Evolutionary conservation across 2,888 invertebrate species (phyloP).

Genomic region (Brenthis hecate): DNA sequence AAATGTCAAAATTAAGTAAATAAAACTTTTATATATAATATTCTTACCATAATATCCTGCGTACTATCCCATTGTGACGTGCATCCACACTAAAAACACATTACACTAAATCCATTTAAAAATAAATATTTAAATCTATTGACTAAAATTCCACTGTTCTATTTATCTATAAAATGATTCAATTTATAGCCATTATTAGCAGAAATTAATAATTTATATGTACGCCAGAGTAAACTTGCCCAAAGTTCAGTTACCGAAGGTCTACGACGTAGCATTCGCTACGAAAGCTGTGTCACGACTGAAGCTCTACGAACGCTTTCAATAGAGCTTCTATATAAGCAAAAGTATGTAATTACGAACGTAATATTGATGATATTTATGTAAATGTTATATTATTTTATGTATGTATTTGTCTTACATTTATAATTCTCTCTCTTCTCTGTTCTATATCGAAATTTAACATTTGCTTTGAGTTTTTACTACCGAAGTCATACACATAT

Average conservation of each 20-base stretch:
- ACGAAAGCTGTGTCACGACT: slow-evolving; percentile 39
- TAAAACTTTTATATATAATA: neutral
- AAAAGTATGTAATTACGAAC: too few species aligned
- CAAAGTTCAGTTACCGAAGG: slow-evolving; percentile 25
- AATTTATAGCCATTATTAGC: neutral
- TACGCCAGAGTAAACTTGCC: slow-evolving; percentile 18
- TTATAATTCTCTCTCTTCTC: too few species aligned
- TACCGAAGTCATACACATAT: too few species aligned
- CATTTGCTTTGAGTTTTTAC: too few species aligned
- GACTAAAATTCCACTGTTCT: too few species aligned
- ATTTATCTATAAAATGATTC: neutral
- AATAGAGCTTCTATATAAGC: too few species aligned
- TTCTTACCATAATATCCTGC: slow-evolving; percentile 4
- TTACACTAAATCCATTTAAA: neutral
- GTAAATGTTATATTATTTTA: too few species aligned
- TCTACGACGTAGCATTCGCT: slow-evolving; percentile 35
- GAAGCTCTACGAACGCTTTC: slow-evolving; percentile 20
- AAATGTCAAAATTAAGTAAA: too few species aligned
- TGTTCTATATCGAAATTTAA: too few species aligned
- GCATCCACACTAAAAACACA: neutral
- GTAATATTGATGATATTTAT: too few species aligned
- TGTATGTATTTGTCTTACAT: too few species aligned
- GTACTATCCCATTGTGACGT: slow-evolving; percentile 3
- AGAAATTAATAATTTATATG: neutral
- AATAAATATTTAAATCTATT: neutral